Base-by-base conservation (phyloP, 2,888 invertebrate species). In the Xiphydria camelus region DNA sequence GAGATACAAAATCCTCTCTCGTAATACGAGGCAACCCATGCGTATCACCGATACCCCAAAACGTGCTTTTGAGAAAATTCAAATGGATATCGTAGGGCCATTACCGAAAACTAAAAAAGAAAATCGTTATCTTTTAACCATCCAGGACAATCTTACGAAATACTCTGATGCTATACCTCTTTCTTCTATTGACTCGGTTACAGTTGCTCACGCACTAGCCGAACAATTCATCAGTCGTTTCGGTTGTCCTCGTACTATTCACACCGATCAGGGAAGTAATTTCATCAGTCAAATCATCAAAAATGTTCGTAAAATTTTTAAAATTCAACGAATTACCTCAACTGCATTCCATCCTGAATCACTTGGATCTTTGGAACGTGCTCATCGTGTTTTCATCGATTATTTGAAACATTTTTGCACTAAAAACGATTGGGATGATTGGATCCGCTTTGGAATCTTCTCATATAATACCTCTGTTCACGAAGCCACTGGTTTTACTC, bases 41-140 rank as follows among this genome's bases (percentile, higher is more conserved):
- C 41, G 32, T 5, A 17, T 23, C 20, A 45, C 47, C 2, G 34
- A 35, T 5, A 17, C 48, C 1, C 39, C 45, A 2, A 17, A 20
- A 3, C 7, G 15, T 12, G 41, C 54, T 1, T 36, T 43, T 9
- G 45, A 54, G 18, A 32, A 49, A 12, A 26, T 55, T 3, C 36
- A 33, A 9, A 7, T 50, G 15, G 54, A 57, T 19, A 34, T 55
- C 5, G 52, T 53, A 12, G 55, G 54, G 1, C 57, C 52, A 3
- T 20, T 52, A 12, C 23, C 42, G 1, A 26, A 15, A 4, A 45
- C 52, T 12, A 3, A 15, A 1, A 10, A 4, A 0, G 51, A 45
- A 6, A 43, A 47, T 22, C 17, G 18, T 6, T 36, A 36, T 20
- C 10, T 40, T 7, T 3, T 40, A 12, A 40, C 40, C 4, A 6